These are phyloP conservation scores for Strigops habroptila DNA, from an alignment of 2,113 vertebrate genomes.

Conservation along the genomic window DNA sequence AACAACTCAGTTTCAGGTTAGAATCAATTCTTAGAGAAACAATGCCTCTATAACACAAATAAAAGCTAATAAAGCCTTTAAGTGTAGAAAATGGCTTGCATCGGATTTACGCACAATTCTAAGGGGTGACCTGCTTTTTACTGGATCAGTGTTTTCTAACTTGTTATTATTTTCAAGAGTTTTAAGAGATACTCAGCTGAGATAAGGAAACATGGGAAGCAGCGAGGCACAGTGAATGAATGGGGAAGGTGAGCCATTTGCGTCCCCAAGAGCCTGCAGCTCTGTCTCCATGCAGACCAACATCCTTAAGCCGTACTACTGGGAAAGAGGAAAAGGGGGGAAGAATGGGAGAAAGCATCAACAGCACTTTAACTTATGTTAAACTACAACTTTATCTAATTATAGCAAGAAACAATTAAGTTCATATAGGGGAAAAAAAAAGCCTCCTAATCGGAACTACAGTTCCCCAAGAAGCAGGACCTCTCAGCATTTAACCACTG, in stretches of 20 bases:
- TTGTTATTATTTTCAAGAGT: neutral
- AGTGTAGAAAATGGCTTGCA: neutral
- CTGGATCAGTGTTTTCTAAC: neutral
- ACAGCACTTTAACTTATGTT: neutral
- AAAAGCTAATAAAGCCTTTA: neutral
- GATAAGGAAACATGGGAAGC: neutral
- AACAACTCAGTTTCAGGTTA: neutral
- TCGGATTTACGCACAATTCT: neutral
- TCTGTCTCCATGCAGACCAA: neutral
- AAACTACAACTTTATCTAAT: neutral
- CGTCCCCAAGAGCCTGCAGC: neutral
- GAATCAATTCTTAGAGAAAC: neutral
- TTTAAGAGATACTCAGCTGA: neutral
- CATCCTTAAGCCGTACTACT: neutral
- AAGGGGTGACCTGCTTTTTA: neutral
- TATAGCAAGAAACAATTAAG: neutral
- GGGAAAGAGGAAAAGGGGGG: rapidly evolving
- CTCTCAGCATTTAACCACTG: neutral
- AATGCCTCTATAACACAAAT: neutral
- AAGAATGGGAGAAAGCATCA: neutral
- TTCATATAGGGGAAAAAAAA: neutral
- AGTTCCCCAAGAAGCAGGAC: neutral
- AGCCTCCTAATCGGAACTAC: neutral
- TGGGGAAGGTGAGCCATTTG: no score
- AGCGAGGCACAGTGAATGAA: neutral